phyloP scores from a whole-genome alignment of 2,113 vertebrate species.

The Sprattus sprattus region DNA sequence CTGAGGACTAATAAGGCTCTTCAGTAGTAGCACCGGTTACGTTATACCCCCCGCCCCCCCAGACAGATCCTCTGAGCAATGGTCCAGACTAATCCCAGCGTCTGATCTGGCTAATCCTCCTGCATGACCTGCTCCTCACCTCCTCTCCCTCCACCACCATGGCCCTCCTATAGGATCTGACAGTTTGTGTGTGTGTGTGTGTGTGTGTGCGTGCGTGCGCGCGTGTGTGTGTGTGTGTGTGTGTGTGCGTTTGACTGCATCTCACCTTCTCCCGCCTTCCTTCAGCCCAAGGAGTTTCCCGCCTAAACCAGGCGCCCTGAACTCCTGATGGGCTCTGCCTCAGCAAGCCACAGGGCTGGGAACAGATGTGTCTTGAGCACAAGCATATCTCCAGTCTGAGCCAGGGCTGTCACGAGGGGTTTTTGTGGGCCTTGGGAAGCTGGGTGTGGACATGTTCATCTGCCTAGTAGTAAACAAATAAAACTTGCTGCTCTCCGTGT shows the following conservation, averaged over 20 bases:
- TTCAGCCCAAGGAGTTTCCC: background rate
- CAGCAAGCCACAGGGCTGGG: background rate
- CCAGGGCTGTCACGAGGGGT: background rate
- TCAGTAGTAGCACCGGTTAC: background rate
- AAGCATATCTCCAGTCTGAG: background rate
- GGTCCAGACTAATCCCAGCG: slow-evolving; percentile 60
- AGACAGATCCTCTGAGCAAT: slow-evolving; percentile 38
- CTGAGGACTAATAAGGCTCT: slow-evolving; percentile 36
- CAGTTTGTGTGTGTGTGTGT: background rate
- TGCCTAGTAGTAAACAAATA: background rate
- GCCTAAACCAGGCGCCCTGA: background rate
- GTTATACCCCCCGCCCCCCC: slow-evolving; percentile 21
- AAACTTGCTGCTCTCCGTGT: background rate
- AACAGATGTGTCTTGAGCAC: background rate
- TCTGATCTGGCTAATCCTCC: slow-evolving; percentile 69
- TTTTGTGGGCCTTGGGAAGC: background rate
- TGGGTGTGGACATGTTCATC: background rate
- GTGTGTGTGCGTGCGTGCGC: background rate
- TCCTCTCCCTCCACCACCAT: slow-evolving; percentile 49
- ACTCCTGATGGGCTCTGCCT: background rate
- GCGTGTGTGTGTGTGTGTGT: slow-evolving; percentile 1
- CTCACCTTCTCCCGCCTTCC: background rate
- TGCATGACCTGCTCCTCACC: slow-evolving; percentile 34
- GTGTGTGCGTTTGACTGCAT: background rate
- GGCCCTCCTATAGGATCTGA: background rate